phyloP scores from a whole-genome alignment of 2,113 vertebrate species.

The Syngnathus scovelli region DNA sequence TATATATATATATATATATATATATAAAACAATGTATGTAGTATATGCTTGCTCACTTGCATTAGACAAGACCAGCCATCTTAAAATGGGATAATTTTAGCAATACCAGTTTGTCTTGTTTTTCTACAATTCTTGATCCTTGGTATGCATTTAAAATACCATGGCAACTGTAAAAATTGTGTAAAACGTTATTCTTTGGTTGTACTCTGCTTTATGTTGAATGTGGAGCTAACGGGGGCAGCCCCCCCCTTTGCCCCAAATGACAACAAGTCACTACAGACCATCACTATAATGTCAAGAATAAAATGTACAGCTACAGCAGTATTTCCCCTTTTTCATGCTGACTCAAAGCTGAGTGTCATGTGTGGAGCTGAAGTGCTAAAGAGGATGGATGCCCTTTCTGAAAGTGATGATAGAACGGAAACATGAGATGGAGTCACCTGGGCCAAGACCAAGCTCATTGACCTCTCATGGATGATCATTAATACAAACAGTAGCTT shows the following conservation, averaged over 20 bases:
- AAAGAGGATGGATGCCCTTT: constrained; percentile 45
- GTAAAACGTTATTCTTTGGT: background rate
- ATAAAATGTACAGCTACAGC: background rate
- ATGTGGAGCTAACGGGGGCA: background rate
- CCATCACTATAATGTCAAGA: background rate
- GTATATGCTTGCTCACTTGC: too few relatives aligned
- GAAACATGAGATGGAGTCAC: constrained; percentile 63
- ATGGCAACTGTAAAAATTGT: background rate
- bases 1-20: too few relatives aligned
- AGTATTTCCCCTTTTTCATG: constrained; percentile 15
- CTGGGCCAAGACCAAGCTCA: constrained; percentile 44
- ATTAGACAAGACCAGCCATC: too few relatives aligned
- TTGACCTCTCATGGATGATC: constrained; percentile 31
- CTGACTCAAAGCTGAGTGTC: constrained; percentile 20
- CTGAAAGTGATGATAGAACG: constrained; percentile 61
- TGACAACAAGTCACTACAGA: background rate
- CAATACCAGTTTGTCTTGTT: too few relatives aligned
- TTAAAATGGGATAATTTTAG: too few relatives aligned
- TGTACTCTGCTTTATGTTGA: background rate
- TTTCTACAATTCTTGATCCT: background rate
- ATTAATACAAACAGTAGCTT: constrained; percentile 22
- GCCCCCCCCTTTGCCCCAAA: background rate
- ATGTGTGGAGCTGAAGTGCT: constrained; percentile 28
- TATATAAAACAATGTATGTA: too few relatives aligned
- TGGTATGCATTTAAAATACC: background rate